Base-by-base conservation (phyloP, 1,140 invertebrate genomes). In the Anoplophora glabripennis region DNA sequence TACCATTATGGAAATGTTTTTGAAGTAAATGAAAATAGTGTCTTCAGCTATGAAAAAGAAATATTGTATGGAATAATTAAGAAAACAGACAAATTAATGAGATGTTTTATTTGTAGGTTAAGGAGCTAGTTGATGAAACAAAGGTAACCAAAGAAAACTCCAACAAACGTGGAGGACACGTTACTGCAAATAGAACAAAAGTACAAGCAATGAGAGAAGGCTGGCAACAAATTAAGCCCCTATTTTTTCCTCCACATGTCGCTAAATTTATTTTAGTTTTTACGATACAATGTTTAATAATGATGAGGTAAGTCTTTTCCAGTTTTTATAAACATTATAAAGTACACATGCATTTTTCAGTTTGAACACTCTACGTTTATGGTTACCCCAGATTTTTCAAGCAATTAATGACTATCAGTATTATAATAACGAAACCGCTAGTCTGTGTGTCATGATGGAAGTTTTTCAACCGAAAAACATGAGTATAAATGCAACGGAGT, bases 341-440 rank as follows among this genome's bases (percentile, higher is more conserved):
- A n/a, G 4, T 17, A n/a, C 45, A 9, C 1, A n/a, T 40, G 14
- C 4, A 40, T 12, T 38, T 49, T 57, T 51, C 44, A 65, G 63
- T 34, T 59, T 65, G 18, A 65, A 65, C 37, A 67, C 65, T n/a
- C 41, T 67, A 33, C 49, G 65, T 9, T 21, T 67, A 37, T 67
- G 65, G 65, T 28, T 67, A 38, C 65, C 65, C 0, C 65, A 67
- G 52, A 42, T 67, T 10, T 67, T 64, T 21, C 61, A 67, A 49
- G 62, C 62, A 4, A 56, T 67, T 12, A 64, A 64, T 33, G 65
- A 67, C 35, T 67, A 64, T 44, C 38, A 59, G 44, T 52, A 54
- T 21, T 40, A 55, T 9, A 57, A 63, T 44, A 53, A 65, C 46
- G 57, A 44, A 36, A 51, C 36, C n/a, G 59, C 62, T 11, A 42